phyloP scores from a whole-genome alignment of 1,140 invertebrate genomes.

The Drosophila albomicans region DNA sequence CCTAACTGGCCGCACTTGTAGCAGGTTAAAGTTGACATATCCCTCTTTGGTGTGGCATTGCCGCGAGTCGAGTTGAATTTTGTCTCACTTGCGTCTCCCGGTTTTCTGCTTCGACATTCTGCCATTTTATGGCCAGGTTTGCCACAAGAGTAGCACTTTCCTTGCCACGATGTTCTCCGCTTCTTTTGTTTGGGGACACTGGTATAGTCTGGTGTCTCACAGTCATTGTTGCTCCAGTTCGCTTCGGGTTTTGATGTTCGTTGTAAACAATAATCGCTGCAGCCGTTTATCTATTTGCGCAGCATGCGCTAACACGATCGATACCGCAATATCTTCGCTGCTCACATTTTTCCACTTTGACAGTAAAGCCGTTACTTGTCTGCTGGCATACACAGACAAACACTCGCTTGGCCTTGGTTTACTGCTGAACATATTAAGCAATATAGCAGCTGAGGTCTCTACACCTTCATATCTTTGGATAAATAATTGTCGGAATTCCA shows the following conservation, averaged over 20 bases:
- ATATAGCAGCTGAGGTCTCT: conserved; percentile 14
- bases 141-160: conserved; percentile 15
- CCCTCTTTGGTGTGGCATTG: conserved; percentile 1
- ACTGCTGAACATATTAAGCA: conserved; percentile 20
- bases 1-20: conserved; percentile 15
- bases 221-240: conserved; percentile 34
- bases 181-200: conserved; percentile 12
- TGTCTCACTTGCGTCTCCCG: conserved; percentile 1
- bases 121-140: conserved; percentile 8
- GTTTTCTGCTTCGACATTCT: conserved; percentile 7
- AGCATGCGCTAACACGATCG: conserved; percentile 20
- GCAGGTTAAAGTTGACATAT: conserved; percentile 7
- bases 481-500: conserved; percentile 15
- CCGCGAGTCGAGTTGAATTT: not conserved
- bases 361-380: conserved; percentile 14
- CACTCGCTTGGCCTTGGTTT: conserved; percentile 15
- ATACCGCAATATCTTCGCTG: conserved; percentile 39
- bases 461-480: conserved; percentile 13
- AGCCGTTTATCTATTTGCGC: conserved; percentile 23
- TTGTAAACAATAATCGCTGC: conserved; percentile 4
- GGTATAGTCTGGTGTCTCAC: not conserved
- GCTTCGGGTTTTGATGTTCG: conserved; percentile 21
- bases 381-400: conserved; percentile 13
- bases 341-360: conserved; percentile 32
- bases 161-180: conserved; percentile 14